Conservation (phyloP, 2,888 invertebrate genomes). For the Gibbula magus region DNA sequence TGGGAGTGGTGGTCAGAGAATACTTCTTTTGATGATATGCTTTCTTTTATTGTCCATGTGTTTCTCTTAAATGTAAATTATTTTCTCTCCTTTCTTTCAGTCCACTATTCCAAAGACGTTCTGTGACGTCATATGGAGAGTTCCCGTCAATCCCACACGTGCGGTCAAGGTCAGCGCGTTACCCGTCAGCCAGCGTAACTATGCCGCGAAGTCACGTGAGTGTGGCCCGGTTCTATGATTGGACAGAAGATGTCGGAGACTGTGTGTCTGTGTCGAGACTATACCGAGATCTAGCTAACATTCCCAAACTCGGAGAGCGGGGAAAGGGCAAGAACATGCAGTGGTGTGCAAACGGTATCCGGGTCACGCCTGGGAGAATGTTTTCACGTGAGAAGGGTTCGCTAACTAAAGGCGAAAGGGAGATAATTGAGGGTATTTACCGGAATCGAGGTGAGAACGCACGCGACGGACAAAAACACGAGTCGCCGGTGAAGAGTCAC, state of each 20-base stretch:
- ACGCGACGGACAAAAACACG: slow-evolving; percentile 32
- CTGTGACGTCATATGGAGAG: slow-evolving; percentile 47
- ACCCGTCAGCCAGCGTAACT: slow-evolving; percentile 41
- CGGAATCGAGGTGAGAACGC: slow-evolving; percentile 58
- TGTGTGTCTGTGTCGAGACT: slow-evolving; percentile 52
- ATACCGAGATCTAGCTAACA: slow-evolving; percentile 57
- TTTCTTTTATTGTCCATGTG: background rate
- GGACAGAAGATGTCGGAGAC: slow-evolving; percentile 48
- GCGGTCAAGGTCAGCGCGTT: slow-evolving; percentile 32
- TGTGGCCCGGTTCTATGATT: slow-evolving; percentile 63
- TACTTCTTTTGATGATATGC: too few species aligned
- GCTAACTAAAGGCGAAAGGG: slow-evolving; percentile 66
- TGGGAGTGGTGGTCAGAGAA: too few species aligned
- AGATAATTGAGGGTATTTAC: slow-evolving; percentile 67
- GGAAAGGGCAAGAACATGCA: slow-evolving; percentile 35
- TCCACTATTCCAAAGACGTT: slow-evolving; percentile 40
- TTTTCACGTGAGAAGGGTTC: slow-evolving; percentile 62
- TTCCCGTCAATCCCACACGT: background rate
- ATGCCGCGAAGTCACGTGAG: slow-evolving; percentile 56
- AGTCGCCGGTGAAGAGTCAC: slow-evolving; percentile 52
- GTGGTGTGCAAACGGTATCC: slow-evolving; percentile 45
- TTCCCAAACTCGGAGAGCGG: slow-evolving; percentile 32
- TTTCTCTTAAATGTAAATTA: background rate
- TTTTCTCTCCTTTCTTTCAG: slow-evolving; percentile 28
- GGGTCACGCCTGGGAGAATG: slow-evolving; percentile 59